These are phyloP conservation scores for Rhea pennata DNA, from an alignment of 2,113 vertebrate genomes.

Conservation along the genomic window DNA sequence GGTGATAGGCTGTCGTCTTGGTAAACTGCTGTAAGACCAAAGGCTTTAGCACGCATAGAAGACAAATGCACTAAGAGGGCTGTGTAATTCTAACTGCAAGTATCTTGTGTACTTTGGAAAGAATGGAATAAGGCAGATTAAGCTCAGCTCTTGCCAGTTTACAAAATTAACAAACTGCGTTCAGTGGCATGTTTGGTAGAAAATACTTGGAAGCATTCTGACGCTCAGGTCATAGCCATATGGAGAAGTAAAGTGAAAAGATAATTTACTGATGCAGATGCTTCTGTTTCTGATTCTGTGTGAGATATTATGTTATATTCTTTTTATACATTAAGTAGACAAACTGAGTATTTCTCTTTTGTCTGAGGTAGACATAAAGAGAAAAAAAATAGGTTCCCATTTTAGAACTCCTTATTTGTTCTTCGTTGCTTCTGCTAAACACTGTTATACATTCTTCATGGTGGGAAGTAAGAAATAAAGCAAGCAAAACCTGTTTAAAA, in stretches of 20 bases:
- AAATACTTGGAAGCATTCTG: slow-evolving; percentile 1
- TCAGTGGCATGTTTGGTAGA: background rate
- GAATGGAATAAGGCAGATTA: background rate
- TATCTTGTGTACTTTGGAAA: background rate
- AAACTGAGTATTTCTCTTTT: background rate
- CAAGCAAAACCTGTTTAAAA: background rate
- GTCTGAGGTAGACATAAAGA: background rate
- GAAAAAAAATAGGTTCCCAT: background rate
- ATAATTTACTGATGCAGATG: background rate
- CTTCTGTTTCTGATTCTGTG: background rate
- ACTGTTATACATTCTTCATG: background rate
- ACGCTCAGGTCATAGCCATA: background rate
- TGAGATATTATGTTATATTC: background rate
- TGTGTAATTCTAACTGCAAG: background rate
- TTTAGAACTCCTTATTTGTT: background rate
- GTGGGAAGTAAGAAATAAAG: background rate
- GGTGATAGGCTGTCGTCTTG: background rate
- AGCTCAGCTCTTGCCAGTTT: background rate
- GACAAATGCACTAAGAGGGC: background rate
- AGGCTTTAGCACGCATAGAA: background rate
- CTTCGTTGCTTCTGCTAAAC: background rate
- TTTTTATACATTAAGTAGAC: background rate
- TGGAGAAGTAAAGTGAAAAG: background rate
- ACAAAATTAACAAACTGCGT: background rate
- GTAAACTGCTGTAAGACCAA: background rate